Evolutionary conservation across 2,888 invertebrate species (phyloP), one percentile per base, ranked within the genome.

Genomic region (Eremobia ochroleuca): DNA sequence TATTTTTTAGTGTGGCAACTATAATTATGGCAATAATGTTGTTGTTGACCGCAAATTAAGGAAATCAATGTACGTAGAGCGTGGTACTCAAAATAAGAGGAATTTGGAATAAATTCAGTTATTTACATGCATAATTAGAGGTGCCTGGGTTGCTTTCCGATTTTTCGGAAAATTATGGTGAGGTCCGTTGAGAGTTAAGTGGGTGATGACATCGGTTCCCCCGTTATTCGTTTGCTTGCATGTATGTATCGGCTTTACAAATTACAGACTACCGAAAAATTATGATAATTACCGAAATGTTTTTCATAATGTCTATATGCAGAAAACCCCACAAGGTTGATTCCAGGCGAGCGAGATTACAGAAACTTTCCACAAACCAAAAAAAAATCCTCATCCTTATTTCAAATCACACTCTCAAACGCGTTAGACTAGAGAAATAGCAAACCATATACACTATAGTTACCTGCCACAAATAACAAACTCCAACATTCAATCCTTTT

Each of bases 41-140:
- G 74, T 77, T 76, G 75, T 76, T 70, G 68, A 77, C 80, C 79
- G 71, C 79, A 79, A 83, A 85, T 88, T 87, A 79, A 83, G 75
- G 82, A 85, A 85, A 86, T 88, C 73, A 84, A 81, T 86, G 85
- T 80, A 76, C 55, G 76, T 71, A 46, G 55, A 67, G 43, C 69
- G 67, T 61, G 49, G 70, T 49, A 75, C 67, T 77, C 62, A 76
- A 76, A 81, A 84, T 76, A 75, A 77, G 77, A 80, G 77, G 79
- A 88, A 90, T 85, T 81, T 66, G 15, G 13, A 37, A 77, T 83
- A 88, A 83, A 87, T 79, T 87, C 71, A 80, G 79, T 87, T 85
- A 83, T 81, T 88, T 82, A 85, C 81, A 81, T 34, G 73, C 68
- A 34, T 85, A 82, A 85, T 88, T 76, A 64, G 37, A 71, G 66